Base-by-base conservation (phyloP, 2,797 vertebrate genomes). In the Delichon dasypus region DNA sequence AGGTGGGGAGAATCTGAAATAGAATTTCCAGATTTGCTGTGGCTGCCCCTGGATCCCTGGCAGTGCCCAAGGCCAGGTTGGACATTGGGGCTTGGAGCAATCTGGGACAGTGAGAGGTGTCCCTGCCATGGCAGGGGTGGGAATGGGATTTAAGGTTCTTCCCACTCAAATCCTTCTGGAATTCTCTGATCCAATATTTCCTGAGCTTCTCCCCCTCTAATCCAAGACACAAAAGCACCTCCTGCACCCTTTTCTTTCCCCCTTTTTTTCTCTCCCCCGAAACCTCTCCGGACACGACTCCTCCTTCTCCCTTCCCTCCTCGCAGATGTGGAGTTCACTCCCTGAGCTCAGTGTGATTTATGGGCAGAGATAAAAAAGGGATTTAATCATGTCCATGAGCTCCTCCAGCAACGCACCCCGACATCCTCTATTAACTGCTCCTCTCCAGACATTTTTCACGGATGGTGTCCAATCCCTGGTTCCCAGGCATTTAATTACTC, bases 401-500 rank as follows among this genome's bases (percentile, higher is more conserved):
- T 87, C 23, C 83, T 85, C 80, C 76, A 67, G 93, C 88, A 90
- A 68, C 85, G 70, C 54, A 42, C 16, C 48, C 32, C 62, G 88
- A 85, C 90, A 88, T 42, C 60, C 74, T 79, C 93, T 81, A 74
- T 94, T 93, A 95, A 95, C 80, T 70, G 73, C 44, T 91, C 83
- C 54, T 94, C 90, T 87, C 53, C 76, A 36, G 80, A 18, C 53
- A 53, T 96, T 94, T 95, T 73, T 95, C 67, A 90, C 58, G 38
- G 64, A 21, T 42, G 38, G 26, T 60, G 80, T 66, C 84, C 81
- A 78, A 32, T 64, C 84, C 71, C 47, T 42, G 64, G 70, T 93
- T 79, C 91, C 30, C 40, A 54, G 54, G 22, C 68, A 85, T 71
- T 93, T 95, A 95, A 97, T 97, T 95, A 80, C 75, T 83, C 78